phyloP scores from a whole-genome alignment of 2,888 invertebrate genomes.

The Microctonus hyperodae region DNA sequence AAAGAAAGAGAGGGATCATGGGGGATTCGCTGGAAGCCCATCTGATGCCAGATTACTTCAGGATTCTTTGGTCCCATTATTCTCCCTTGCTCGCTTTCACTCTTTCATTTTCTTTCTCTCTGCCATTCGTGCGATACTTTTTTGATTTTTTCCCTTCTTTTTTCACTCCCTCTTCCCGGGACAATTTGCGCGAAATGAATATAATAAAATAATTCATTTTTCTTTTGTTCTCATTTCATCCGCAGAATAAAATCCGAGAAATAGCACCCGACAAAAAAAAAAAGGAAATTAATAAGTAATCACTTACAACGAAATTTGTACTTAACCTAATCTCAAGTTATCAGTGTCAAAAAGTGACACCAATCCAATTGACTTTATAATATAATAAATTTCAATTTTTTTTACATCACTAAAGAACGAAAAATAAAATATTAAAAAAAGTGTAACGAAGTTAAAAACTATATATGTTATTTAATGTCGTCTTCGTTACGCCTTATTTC shows the following conservation, averaged over 20 bases:
- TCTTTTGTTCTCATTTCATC: background rate
- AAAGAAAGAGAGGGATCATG: conserved; percentile 13
- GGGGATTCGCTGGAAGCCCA: conserved; percentile 20
- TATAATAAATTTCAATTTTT: no score
- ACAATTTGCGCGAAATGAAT: background rate
- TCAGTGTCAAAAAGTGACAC: no score
- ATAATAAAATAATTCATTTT: conserved; percentile 2
- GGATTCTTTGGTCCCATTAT: conserved; percentile 18
- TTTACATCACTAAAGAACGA: no score
- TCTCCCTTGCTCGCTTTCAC: background rate
- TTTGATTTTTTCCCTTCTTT: background rate
- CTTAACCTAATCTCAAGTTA: background rate
- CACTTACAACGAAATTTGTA: background rate
- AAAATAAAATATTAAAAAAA: background rate
- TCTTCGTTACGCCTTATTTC: conserved; percentile 25
- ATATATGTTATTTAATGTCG: conserved; percentile 7
- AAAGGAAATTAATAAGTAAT: background rate
- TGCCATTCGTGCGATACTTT: background rate
- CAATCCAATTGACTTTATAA: no score
- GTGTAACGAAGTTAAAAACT: conserved; percentile 41
- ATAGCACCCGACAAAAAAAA: background rate
- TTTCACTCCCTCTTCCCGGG: background rate
- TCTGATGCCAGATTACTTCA: conserved; percentile 19
- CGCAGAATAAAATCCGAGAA: background rate
- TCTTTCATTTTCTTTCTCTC: background rate